These are phyloP conservation scores for Anableps anableps DNA, from an alignment of 2,797 vertebrate species.

Conservation along the genomic window DNA sequence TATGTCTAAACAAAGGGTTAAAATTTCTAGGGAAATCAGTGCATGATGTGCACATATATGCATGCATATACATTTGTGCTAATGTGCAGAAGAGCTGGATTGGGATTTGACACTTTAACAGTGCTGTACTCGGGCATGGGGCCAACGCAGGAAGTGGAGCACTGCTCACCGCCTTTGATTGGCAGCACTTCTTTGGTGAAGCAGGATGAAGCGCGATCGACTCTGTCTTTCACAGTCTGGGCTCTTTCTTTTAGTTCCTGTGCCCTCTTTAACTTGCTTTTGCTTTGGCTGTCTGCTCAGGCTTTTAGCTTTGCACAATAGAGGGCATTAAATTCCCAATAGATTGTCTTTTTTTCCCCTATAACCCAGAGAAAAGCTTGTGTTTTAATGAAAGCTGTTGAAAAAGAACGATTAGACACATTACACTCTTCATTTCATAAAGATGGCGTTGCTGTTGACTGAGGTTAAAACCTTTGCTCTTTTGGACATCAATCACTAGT, in stretches of 20 bases:
- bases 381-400: conserved; percentile 44
- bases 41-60: not conserved
- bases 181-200: conserved; percentile 52
- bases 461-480: conserved; percentile 19
- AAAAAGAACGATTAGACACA: conserved; percentile 35
- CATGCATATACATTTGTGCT: conserved; percentile 6
- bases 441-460: not conserved
- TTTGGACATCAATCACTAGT: conserved; percentile 26
- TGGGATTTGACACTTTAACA: conserved; percentile 21
- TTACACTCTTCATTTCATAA: not conserved
- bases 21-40: not conserved
- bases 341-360: not conserved
- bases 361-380: conserved; percentile 54
- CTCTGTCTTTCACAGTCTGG: conserved; percentile 42
- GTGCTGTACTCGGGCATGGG: conserved; percentile 23
- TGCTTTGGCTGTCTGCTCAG: conserved; percentile 36
- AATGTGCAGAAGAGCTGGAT: conserved; percentile 21
- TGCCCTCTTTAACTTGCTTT: conserved; percentile 28
- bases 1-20: not conserved
- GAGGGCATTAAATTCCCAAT: conserved; percentile 61
- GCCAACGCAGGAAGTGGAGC: conserved; percentile 63
- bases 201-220: conserved; percentile 53
- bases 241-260: conserved; percentile 28
- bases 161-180: conserved; percentile 58
- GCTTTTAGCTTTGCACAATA: conserved; percentile 48